Conservation (phyloP, 2,797 vertebrate genomes). For the Pangasius mekongensis region DNA sequence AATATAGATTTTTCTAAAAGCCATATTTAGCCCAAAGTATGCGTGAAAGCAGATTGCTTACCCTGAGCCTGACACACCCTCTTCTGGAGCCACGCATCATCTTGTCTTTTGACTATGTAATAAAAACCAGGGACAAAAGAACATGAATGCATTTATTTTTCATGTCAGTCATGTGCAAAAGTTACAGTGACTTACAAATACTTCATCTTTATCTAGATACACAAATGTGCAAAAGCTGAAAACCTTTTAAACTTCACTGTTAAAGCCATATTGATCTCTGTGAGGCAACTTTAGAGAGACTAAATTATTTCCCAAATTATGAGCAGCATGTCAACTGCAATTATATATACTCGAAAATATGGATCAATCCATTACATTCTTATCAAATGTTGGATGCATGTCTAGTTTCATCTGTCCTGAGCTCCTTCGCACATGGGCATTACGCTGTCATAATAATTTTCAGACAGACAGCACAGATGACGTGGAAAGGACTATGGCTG, state of each 20-base stretch:
- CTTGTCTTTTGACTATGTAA: constrained; percentile 95
- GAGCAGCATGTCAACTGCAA: neutral
- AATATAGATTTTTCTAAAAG: neutral
- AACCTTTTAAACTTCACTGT: neutral
- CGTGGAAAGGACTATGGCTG: neutral
- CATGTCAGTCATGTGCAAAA: neutral
- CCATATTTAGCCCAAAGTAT: constrained; percentile 8
- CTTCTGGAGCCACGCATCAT: constrained; percentile 99
- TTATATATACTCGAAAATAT: neutral
- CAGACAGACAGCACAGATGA: neutral
- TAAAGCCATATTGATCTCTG: neutral
- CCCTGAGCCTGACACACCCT: constrained; percentile 96
- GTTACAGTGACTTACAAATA: neutral
- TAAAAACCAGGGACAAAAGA: constrained; percentile 36
- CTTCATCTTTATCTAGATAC: neutral
- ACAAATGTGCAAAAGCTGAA: neutral
- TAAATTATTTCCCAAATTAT: neutral
- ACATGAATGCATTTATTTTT: neutral
- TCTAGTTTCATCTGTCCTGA: neutral
- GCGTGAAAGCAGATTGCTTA: constrained; percentile 72
- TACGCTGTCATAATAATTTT: neutral
- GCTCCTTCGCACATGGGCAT: neutral
- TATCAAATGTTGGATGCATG: neutral
- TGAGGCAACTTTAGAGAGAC: neutral
- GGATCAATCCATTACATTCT: neutral